These are phyloP conservation scores for Stylophora pistillata DNA, from an alignment of 64 coral and sea anemone genomes.

Conservation along the genomic window DNA sequence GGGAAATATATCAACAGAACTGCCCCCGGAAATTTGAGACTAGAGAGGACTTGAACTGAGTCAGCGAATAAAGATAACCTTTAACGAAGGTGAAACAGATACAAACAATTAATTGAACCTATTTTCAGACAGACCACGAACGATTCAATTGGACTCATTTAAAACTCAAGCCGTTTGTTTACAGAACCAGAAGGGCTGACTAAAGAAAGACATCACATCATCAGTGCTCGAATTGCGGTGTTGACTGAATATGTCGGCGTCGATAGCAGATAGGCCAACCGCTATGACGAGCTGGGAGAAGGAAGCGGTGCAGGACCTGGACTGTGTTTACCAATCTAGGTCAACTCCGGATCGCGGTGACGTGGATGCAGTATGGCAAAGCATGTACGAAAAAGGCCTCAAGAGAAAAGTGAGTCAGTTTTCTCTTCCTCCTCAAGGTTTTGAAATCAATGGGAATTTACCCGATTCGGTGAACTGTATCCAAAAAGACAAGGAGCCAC, in stretches of 20 bases:
- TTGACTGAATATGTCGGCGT: slow-evolving; percentile 56
- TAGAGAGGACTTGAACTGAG: background rate
- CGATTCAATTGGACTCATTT: background rate
- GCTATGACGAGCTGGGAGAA: slow-evolving; percentile 46
- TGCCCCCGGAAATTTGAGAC: background rate
- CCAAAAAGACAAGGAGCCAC: background rate
- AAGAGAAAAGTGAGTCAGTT: slow-evolving; percentile 62
- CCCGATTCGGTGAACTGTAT: background rate
- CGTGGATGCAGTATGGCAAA: slow-evolving; percentile 61
- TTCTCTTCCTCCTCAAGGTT: slow-evolving; percentile 36
- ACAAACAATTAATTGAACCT: background rate
- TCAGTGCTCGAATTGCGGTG: background rate
- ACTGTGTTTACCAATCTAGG: slow-evolving; percentile 58
- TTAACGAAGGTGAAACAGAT: background rate
- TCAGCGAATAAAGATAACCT: background rate
- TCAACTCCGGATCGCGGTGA: slow-evolving; percentile 34
- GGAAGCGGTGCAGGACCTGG: slow-evolving; percentile 53
- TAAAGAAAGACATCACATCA: background rate
- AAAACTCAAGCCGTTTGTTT: background rate
- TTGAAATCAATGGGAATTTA: background rate
- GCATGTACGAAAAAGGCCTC: slow-evolving; percentile 70
- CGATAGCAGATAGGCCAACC: slow-evolving; percentile 43
- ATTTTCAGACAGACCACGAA: background rate
- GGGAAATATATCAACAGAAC: background rate
- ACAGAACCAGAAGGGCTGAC: background rate